Conservation (phyloP, 1,140 invertebrate genomes). For the Mizuhopecten yessoensis region DNA sequence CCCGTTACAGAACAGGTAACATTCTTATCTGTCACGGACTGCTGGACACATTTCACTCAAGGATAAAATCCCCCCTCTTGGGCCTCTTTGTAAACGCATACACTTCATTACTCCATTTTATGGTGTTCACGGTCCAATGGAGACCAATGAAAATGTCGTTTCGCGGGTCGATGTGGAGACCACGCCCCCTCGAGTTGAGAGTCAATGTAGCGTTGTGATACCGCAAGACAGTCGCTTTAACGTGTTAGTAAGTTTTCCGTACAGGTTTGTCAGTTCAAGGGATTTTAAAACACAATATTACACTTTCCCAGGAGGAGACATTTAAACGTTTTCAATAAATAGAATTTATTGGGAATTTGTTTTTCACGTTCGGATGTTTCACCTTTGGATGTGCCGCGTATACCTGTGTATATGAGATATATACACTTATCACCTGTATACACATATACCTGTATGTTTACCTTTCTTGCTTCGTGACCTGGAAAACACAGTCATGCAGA, state of each 20-base stretch:
- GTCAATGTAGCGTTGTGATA: not conserved
- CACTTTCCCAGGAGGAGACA: not conserved
- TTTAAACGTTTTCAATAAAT: not conserved
- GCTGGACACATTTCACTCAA: not conserved
- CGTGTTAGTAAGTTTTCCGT: not conserved
- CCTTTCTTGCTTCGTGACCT: not conserved
- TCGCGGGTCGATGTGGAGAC: constrained; percentile 48
- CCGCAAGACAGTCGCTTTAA: not conserved
- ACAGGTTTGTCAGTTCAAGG: constrained; percentile 18
- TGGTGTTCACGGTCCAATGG: constrained; percentile 49
- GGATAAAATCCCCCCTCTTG: constrained; percentile 42
- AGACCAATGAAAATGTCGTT: constrained; percentile 51
- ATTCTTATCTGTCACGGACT: not conserved
- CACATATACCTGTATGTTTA: not conserved
- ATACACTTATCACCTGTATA: not conserved
- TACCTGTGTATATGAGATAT: constrained; percentile 8
- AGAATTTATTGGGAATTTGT: constrained; percentile 6
- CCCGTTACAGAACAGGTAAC: not conserved
- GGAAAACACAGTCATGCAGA: constrained; percentile 37
- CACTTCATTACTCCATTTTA: constrained; percentile 51
- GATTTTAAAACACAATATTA: constrained; percentile 37
- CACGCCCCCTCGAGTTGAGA: constrained; percentile 50
- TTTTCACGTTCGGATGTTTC: constrained; percentile 10
- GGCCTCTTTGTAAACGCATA: constrained; percentile 43
- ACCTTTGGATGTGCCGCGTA: constrained; percentile 1